These are phyloP conservation scores for Blastomussa wellsi DNA, from an alignment of 92 coral and sea anemone genomes.

Conservation along the genomic window DNA sequence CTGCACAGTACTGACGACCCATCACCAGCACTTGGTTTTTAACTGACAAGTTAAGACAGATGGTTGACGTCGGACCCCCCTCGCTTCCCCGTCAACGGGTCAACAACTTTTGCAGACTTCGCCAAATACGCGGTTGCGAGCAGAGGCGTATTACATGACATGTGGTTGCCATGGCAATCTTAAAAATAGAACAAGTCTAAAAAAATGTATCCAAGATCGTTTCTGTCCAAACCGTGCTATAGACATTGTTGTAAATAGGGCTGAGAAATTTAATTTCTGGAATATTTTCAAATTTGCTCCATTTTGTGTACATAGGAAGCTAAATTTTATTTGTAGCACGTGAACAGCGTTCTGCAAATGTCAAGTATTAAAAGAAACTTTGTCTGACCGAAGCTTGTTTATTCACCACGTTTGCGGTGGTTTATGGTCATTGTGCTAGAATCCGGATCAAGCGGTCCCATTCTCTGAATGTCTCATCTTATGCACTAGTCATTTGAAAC, in stretches of 20 bases:
- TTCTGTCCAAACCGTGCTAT: neutral
- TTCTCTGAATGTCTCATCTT: too few species aligned
- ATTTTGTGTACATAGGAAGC: neutral
- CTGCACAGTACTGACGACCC: conserved; percentile 90
- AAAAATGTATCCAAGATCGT: neutral
- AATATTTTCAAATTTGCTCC: neutral
- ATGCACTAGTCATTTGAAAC: too few species aligned
- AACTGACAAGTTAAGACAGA: neutral
- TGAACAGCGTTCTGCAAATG: neutral
- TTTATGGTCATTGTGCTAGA: too few species aligned
- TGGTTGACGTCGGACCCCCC: neutral
- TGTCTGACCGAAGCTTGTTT: neutral
- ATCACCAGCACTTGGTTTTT: conserved; percentile 42
- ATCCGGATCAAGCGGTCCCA: too few species aligned
- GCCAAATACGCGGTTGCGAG: neutral
- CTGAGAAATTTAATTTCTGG: neutral
- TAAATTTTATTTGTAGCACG: neutral
- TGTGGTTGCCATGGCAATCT: neutral
- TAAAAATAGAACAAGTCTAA: neutral
- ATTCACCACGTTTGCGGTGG: too few species aligned
- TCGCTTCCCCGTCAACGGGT: neutral
- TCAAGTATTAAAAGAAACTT: neutral
- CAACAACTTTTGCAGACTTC: neutral
- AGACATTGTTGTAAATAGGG: neutral
- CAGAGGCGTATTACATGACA: neutral